phyloP scores from a whole-genome alignment of 1,140 invertebrate genomes.

The Papilio glaucus region DNA sequence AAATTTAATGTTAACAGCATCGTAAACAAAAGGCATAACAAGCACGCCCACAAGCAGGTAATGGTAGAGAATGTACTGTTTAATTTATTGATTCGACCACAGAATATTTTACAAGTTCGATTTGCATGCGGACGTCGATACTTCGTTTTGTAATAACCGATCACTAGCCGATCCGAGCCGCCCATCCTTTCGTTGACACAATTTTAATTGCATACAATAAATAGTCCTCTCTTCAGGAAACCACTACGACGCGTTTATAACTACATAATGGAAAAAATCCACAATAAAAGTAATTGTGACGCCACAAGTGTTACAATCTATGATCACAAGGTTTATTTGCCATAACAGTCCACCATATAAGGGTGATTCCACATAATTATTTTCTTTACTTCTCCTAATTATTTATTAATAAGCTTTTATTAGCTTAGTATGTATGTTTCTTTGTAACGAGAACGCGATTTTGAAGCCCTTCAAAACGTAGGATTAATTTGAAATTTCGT shows the following conservation, averaged over 20 bases:
- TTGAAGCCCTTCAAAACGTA: too few species aligned
- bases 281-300: too few species aligned
- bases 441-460: too few species aligned
- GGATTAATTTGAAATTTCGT: too few species aligned
- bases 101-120: slow-evolving; percentile 23
- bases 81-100: slow-evolving; percentile 24
- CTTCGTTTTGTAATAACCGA: slow-evolving; percentile 23
- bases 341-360: too few species aligned
- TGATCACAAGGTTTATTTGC: too few species aligned
- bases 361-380: too few species aligned
- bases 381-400: too few species aligned
- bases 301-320: too few species aligned
- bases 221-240: neutral
- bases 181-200: slow-evolving; percentile 1
- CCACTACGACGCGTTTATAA: neutral
- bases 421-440: too few species aligned
- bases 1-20: slow-evolving; percentile 10
- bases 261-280: too few species aligned
- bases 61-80: slow-evolving; percentile 5
- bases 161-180: neutral
- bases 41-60: slow-evolving; percentile 4
- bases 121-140: slow-evolving; percentile 23
- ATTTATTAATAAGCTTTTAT: too few species aligned
- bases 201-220: slow-evolving; percentile 17
- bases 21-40: slow-evolving; percentile 27